These are phyloP conservation scores for Ladona fulva DNA, from an alignment of 1,140 invertebrate species.

Conservation along the genomic window DNA sequence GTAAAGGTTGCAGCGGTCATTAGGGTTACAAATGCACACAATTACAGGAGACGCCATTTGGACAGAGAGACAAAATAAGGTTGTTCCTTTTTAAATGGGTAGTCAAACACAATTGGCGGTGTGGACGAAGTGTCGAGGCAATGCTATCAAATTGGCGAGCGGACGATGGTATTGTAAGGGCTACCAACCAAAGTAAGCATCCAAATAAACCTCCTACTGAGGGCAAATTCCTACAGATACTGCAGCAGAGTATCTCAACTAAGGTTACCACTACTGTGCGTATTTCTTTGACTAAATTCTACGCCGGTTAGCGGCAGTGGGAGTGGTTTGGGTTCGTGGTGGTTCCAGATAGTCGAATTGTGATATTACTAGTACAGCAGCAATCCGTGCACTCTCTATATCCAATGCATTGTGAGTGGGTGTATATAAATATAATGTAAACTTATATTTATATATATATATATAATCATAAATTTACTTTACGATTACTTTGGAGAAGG, in stretches of 20 bases:
- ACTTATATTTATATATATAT: not conserved
- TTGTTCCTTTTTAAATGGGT: too few species aligned
- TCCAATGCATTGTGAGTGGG: not conserved
- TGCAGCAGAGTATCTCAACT: not conserved
- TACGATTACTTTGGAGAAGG: not conserved
- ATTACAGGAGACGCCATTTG: too few species aligned
- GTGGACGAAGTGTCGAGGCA: not conserved
- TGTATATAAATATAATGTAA: not conserved
- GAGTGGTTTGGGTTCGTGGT: not conserved
- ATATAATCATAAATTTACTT: not conserved
- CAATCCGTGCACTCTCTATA: not conserved
- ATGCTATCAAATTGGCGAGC: not conserved
- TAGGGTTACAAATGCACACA: too few species aligned
- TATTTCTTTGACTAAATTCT: not conserved
- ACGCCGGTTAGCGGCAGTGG: not conserved
- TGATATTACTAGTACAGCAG: conserved; percentile 1
- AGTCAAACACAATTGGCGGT: too few species aligned
- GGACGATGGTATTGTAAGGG: not conserved
- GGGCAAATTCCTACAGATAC: conserved; percentile 8
- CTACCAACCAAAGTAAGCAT: not conserved
- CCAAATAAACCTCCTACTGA: not conserved
- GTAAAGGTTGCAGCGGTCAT: too few species aligned
- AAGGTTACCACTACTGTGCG: conserved; percentile 2
- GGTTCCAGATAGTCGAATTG: not conserved
- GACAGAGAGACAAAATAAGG: too few species aligned